Percentiles rank a stretch among this genome's conserved stretches.
These are phyloP conservation scores for Tauraco hartlaubi DNA, from an alignment of 2,797 vertebrate species.

Conservation along the genomic window DNA sequence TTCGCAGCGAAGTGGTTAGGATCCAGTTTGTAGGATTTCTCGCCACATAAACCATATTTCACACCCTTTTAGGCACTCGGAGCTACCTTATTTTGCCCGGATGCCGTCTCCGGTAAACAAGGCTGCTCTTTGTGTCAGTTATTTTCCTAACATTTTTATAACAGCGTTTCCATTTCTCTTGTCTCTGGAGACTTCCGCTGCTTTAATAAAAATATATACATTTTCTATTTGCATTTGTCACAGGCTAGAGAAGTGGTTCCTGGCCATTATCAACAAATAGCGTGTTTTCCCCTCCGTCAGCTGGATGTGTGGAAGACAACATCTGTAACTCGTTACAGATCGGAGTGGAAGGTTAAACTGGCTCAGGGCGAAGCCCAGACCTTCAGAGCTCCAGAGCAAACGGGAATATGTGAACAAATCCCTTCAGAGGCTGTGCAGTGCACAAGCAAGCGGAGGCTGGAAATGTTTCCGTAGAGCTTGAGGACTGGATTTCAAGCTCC, in stretches of 20 bases:
- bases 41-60: not conserved
- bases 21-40: not conserved
- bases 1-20: not conserved
- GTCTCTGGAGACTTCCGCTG: not conserved
- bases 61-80: not conserved
- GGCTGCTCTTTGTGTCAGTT: not conserved
- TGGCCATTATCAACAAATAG: not conserved
- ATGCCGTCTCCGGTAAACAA: not conserved
- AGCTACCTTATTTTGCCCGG: not conserved
- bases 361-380: not conserved
- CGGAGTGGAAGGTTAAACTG: not conserved
- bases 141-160: not conserved
- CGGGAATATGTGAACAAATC: not conserved
- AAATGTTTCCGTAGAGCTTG: not conserved
- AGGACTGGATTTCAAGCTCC: not conserved
- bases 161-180: not conserved
- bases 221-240: not conserved
- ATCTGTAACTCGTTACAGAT: not conserved
- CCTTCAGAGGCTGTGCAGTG: not conserved
- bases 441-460: not conserved
- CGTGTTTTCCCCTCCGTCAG: not conserved
- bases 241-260: constrained; percentile 14
- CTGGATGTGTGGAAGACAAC: not conserved
- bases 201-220: not conserved
- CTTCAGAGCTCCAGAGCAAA: constrained; percentile 10